phyloP scores from a whole-genome alignment of 1,140 invertebrate species.

The Chironomus tepperi region DNA sequence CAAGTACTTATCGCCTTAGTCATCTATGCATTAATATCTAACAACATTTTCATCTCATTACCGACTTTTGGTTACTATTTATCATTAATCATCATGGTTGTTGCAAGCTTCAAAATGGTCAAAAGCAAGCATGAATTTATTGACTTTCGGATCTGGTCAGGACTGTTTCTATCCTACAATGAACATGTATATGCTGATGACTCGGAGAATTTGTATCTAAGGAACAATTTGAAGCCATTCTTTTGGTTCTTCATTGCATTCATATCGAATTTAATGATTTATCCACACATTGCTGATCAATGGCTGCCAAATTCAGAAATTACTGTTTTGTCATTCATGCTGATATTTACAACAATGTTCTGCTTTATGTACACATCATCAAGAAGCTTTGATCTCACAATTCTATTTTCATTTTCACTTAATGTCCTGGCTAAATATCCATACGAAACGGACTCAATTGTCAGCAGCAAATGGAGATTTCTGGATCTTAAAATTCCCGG shows the following conservation, averaged over 20 bases:
- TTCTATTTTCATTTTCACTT: slow-evolving; percentile 66
- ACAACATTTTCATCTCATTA: slow-evolving; percentile 54
- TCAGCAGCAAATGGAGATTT: slow-evolving; percentile 68
- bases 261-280: slow-evolving; percentile 62
- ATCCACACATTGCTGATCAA: slow-evolving; percentile 63
- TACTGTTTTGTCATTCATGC: slow-evolving; percentile 58
- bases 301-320: slow-evolving; percentile 77
- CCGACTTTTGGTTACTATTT: slow-evolving; percentile 61
- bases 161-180: slow-evolving; percentile 61
- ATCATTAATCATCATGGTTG: slow-evolving; percentile 61
- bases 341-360: slow-evolving; percentile 64
- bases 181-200: slow-evolving; percentile 61
- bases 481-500: slow-evolving; percentile 68
- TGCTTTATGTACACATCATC: slow-evolving; percentile 54
- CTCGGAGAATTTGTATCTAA: slow-evolving; percentile 70
- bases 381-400: slow-evolving; percentile 54
- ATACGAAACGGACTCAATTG: slow-evolving; percentile 70
- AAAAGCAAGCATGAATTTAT: slow-evolving; percentile 61
- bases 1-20: slow-evolving; percentile 57
- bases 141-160: slow-evolving; percentile 69
- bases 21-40: slow-evolving; percentile 56
- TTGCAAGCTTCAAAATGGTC: slow-evolving; percentile 71
- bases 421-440: slow-evolving; percentile 77
- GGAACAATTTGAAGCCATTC: slow-evolving; percentile 72
- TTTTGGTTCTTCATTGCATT: slow-evolving; percentile 67